Conservation (phyloP, 2,888 invertebrate species). For the Himalopsyche kuldschensis region DNA sequence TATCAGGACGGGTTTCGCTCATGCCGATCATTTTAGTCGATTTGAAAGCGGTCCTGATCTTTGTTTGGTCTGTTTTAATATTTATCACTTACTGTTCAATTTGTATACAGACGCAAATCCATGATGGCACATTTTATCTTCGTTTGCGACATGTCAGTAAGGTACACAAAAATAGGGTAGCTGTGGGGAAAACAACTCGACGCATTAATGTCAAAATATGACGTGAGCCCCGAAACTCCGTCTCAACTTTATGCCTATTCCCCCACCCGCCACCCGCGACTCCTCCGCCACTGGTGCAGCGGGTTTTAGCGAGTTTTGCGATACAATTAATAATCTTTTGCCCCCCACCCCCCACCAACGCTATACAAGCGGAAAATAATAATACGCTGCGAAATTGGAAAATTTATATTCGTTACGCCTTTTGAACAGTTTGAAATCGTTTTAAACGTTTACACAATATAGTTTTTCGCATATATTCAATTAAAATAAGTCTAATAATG, state of each 20-base stretch:
- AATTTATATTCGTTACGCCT: background rate
- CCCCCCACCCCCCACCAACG: background rate
- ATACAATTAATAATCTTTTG: conserved; percentile 23
- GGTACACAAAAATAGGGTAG: background rate
- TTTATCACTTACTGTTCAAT: no score
- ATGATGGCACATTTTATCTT: background rate
- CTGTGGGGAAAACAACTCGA: conserved; percentile 9
- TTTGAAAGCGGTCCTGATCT: no score
- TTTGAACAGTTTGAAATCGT: background rate
- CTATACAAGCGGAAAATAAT: background rate
- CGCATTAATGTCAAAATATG: conserved; percentile 25
- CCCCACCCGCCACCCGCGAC: background rate
- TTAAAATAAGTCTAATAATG: no score
- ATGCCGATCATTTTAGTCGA: no score
- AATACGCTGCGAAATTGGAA: background rate
- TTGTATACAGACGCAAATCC: background rate
- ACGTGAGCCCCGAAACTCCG: conserved; percentile 4
- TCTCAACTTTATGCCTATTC: conserved; percentile 6
- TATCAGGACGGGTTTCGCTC: no score
- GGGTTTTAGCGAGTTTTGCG: conserved; percentile 8
- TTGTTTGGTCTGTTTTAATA: no score
- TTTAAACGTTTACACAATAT: no score
- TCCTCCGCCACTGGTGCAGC: background rate
- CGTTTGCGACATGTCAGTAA: background rate
- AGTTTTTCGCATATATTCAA: no score